Base-by-base conservation (phyloP, 2,113 vertebrate genomes). In the Anarhynchus alexandrinus region DNA sequence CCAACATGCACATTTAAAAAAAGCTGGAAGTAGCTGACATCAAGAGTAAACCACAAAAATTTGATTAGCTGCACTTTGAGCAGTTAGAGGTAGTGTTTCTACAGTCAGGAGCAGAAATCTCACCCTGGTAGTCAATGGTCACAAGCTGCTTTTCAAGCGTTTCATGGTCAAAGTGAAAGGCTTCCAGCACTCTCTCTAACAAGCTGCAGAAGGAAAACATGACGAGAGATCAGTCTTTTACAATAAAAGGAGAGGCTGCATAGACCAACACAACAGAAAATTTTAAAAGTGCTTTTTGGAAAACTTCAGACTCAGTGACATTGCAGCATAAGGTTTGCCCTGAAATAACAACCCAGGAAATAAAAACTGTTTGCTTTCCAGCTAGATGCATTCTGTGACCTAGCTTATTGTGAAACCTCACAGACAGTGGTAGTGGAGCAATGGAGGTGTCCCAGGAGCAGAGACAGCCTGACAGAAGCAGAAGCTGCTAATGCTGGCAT, bases 121-220 rank as follows among this genome's bases (percentile, higher is more conserved):
- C 90, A 99, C 99, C 98, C 92, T 97, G 97, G 90, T 70, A 98
- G 83, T 98, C 98, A 92, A 98, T 94, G 11, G 97, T 98, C 92
- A 98, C 84, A 90, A 99, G 99, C 93, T 99, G 99, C 92, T 98
- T 98, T 97, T 97, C 98, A 93, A 99, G 98, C 5, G 98, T 99
- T 92, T 98, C 94, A 40, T 98, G 97, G 96, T 99, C 99, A 43
- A 99, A 99, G 87, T 99, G 99, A 96, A 99, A 99, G 30, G 99
- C 99, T 84, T 99, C 99, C 86, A 99, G 97, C 58, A 99, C 98
- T 2, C 97, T 99, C 82, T 99, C 98, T 72, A 99, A 97, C 94
- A 99, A 98, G 96, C 99, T 99, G 96, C 32, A 15, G 76, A 82
- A 94, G 6, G 84, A 66, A 96, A 88, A 74, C n/a, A 73, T 1